phyloP scores from a whole-genome alignment of 2,113 vertebrate species.

The Bothrops jararaca region DNA sequence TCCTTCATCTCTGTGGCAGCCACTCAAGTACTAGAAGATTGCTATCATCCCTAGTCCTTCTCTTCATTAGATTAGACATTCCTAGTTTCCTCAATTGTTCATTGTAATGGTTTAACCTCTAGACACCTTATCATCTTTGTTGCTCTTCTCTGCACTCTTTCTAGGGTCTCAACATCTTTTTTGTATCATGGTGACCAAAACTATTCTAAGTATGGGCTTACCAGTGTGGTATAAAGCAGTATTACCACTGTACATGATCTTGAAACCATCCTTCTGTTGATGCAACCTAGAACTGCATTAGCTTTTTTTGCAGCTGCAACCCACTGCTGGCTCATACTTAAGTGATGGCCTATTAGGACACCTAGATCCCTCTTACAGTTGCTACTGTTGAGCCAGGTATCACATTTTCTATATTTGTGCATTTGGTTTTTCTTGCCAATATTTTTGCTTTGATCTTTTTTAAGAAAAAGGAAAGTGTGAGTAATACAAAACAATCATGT shows the following conservation, averaged over 20 bases:
- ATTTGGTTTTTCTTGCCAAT: not conserved
- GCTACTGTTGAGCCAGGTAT: not conserved
- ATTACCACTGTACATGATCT: not conserved
- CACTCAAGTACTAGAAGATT: not conserved
- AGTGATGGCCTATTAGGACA: not conserved
- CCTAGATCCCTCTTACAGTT: not conserved
- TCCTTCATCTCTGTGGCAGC: not conserved
- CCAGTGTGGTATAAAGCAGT: not conserved
- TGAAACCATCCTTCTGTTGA: not conserved
- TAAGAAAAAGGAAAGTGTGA: not conserved
- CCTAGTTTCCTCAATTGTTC: not conserved
- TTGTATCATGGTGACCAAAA: not conserved
- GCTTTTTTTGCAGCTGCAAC: not conserved
- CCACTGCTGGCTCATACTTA: not conserved
- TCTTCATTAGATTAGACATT: not conserved
- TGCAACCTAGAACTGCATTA: not conserved
- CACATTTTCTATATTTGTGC: not conserved
- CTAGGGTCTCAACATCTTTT: not conserved
- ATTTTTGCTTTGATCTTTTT: not conserved
- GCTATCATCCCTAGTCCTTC: not conserved
- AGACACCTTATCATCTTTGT: not conserved
- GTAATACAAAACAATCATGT: not conserved
- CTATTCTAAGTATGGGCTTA: not conserved
- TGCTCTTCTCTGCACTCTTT: no score
- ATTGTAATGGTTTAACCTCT: not conserved